Percentiles rank a stretch among this genome's conserved stretches.
Evolutionary conservation across 2,797 vertebrate genomes (phyloP).

Genomic region (Typhlichthys eigenmanni): DNA sequence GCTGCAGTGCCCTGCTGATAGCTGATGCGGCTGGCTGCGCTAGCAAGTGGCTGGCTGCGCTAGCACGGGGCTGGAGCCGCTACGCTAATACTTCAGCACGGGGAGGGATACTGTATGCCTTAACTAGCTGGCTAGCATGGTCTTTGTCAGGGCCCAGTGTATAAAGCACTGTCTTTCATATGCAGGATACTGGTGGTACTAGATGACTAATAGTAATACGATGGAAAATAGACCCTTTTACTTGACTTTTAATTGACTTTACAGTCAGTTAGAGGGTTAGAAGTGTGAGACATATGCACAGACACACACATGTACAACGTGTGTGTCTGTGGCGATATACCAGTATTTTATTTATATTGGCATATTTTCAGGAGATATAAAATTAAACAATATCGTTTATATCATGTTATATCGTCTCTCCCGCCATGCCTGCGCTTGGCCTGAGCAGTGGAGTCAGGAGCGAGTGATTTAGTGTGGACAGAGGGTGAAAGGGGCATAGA

Average conservation of each 20-base stretch:
- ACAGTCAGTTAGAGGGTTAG: too few species aligned
- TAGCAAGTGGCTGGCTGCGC: not conserved
- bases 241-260: too few species aligned
- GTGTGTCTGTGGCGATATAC: too few species aligned
- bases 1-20: slow-evolving; percentile 60
- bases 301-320: not conserved
- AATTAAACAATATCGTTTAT: too few species aligned
- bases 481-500: too few species aligned
- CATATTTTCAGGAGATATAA: too few species aligned
- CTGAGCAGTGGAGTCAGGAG: too few species aligned
- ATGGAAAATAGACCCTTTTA: too few species aligned
- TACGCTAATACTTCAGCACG: slow-evolving; percentile 20
- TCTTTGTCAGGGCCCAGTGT: slow-evolving; percentile 27
- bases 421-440: too few species aligned
- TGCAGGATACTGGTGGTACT: not conserved
- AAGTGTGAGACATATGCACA: not conserved
- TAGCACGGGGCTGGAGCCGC: slow-evolving; percentile 21
- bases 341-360: too few species aligned
- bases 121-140: slow-evolving; percentile 14
- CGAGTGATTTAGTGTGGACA: too few species aligned
- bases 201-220: not conserved
- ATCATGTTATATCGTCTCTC: too few species aligned
- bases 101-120: slow-evolving; percentile 19
- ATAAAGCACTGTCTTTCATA: slow-evolving; percentile 16
- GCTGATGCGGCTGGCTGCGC: slow-evolving; percentile 61